A percentile compares a stretch with the other conserved stretches of the same genome.
These are phyloP conservation scores for Pseudonaja textilis DNA, from an alignment of 2,113 vertebrate genomes.

Conservation along the genomic window DNA sequence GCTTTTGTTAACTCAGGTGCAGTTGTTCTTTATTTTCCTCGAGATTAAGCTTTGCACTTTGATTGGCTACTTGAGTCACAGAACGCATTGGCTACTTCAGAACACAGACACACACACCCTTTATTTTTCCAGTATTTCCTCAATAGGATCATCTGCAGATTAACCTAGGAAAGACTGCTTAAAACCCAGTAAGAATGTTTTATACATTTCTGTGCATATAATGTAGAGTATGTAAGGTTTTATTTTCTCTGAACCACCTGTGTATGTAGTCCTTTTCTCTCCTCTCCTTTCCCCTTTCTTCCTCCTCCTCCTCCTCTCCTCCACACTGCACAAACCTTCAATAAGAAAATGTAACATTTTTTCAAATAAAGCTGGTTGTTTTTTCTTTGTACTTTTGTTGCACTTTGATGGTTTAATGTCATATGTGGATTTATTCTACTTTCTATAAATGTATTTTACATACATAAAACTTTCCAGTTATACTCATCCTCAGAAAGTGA, in stretches of 20 bases:
- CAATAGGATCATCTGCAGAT: background rate
- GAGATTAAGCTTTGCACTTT: background rate
- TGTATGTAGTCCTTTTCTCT: background rate
- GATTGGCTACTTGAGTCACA: background rate
- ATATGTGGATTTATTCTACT: background rate
- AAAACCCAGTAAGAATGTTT: background rate
- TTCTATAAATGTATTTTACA: background rate
- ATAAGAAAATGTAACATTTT: background rate
- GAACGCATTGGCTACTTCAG: background rate
- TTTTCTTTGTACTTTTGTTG: background rate
- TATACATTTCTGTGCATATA: background rate
- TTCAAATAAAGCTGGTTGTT: background rate
- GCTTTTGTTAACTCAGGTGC: background rate
- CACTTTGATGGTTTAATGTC: background rate
- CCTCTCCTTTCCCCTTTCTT: background rate
- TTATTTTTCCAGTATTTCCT: background rate
- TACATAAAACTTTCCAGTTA: background rate
- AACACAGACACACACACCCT: background rate
- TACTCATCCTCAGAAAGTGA: background rate
- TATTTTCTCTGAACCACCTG: background rate
- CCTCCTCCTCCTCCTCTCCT: rapidly evolving
- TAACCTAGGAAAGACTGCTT: background rate
- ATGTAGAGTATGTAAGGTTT: background rate
- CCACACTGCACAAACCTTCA: background rate
- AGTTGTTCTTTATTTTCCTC: background rate